Percentiles rank a stretch among this genome's conserved stretches.
phyloP scores from a whole-genome alignment of 2,888 invertebrate genomes.

The Synergus gifuensis region DNA sequence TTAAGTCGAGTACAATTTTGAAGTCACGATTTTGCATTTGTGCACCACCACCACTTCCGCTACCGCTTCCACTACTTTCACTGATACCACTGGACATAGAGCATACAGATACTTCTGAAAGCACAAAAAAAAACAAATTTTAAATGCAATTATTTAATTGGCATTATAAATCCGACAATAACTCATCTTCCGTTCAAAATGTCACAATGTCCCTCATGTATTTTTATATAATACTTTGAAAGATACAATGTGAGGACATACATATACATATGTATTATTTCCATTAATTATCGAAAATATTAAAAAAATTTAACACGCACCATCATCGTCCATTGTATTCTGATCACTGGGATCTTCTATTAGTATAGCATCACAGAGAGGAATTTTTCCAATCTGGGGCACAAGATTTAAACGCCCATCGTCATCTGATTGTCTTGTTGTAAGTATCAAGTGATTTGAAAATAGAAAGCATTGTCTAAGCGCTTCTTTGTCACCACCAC shows the following conservation, averaged over 20 bases:
- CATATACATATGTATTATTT: no score
- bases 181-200: no score
- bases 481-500: conserved; percentile 82
- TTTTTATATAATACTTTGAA: no score
- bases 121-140: background rate
- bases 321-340: conserved; percentile 84
- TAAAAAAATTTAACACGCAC: conserved; percentile 71
- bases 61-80: conserved; percentile 74
- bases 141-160: background rate
- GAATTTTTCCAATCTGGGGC: conserved; percentile 89
- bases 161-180: background rate
- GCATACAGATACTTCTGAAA: conserved; percentile 79
- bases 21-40: conserved; percentile 84
- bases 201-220: no score
- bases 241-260: no score
- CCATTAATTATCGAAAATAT: no score
- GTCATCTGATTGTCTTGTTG: conserved; percentile 86
- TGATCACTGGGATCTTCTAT: conserved; percentile 90
- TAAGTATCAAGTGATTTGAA: conserved; percentile 92
- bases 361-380: conserved; percentile 90
- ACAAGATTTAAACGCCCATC: conserved; percentile 92
- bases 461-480: conserved; percentile 93
- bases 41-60: conserved; percentile 58
- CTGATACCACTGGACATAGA: conserved; percentile 80
- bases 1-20: conserved; percentile 85